A percentile compares a stretch with the other conserved stretches of the same genome.
phyloP scores from a whole-genome alignment of 2,797 vertebrate species.

The Petrocephalus sullivani region DNA sequence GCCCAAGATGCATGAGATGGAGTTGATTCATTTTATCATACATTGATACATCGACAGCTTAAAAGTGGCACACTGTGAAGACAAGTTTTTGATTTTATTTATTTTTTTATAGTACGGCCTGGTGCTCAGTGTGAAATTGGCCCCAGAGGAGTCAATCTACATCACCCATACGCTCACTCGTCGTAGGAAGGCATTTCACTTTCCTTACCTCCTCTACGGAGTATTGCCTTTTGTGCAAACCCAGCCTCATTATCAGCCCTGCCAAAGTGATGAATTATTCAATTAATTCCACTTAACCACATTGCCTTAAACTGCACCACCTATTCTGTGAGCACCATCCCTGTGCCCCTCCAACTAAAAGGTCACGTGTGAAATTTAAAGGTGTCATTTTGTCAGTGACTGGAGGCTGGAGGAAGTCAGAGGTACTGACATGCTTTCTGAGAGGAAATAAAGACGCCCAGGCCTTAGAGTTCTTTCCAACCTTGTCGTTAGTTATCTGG shows the following conservation, averaged over 20 bases:
- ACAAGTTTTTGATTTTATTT: neutral
- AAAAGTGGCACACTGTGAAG: neutral
- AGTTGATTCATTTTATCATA: neutral
- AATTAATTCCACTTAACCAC: neutral
- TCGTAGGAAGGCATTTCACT: neutral
- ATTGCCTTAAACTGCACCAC: neutral
- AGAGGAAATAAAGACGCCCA: neutral
- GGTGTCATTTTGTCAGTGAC: neutral
- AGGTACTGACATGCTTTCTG: neutral
- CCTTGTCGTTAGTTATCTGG: neutral
- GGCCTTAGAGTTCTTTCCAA: neutral
- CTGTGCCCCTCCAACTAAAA: neutral
- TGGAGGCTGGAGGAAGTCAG: neutral
- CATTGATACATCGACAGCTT: neutral
- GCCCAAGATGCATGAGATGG: neutral
- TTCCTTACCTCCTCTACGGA: neutral
- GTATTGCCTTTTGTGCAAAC: neutral
- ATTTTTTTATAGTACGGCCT: neutral
- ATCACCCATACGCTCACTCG: neutral
- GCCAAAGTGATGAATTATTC: constrained; percentile 12
- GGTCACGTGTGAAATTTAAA: neutral
- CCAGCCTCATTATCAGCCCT: neutral
- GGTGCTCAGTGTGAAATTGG: neutral
- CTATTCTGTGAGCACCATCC: neutral
- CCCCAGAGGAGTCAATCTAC: neutral